Evolutionary conservation across 92 coral and sea anemone species (phyloP), one percentile per base, ranked within the genome.

Genomic region (Umimayanthus kanabou): DNA sequence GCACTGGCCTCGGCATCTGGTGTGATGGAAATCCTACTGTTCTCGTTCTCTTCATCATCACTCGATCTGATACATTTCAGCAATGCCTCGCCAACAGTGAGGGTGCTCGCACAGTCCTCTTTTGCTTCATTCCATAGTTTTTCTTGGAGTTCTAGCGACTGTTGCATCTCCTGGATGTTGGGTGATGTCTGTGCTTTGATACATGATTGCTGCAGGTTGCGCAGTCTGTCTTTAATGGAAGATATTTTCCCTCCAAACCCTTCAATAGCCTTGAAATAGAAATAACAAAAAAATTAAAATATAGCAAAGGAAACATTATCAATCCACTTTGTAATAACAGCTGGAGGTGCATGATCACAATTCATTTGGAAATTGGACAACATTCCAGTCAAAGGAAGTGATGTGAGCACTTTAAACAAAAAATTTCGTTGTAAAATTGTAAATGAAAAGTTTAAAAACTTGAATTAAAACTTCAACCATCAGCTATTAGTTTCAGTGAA

Each of bases 81-180:
- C 43, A 94, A 76, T 9, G 98, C 90, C 42, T 90, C 92, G 14
- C 99, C 99, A 14, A 91, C 92, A 78, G 93, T 87, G 8, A 90
- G 92, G 10, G 98, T 93, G 83, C 95, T 97, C 18, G 89, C 92
- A 43, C 96, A 94, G 87, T 97, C 99, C 73, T 97, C 99, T 72
- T 91, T 95, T 16, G 94, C 92, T 82, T 97, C 99, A 85, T 94
- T 93, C 99, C 99, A 97, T 89, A 97, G 88, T 87, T 97, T 96
- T 72, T 92, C 91, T 71, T 97, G 99, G 26, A 92, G 85, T 39
- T 95, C 97, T 20, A 97, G 79, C 0, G 91, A 88, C 6, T 90
- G 91, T 40, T 97, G 95, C 91, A 96, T 89, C 77, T 97, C 99
- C 61, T 91, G 89, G 33, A 91, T 89, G 80, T 89, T 93, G 1